Percentiles rank a stretch among this genome's conserved stretches.
Conservation (phyloP, 1,140 invertebrate genomes). For the Eriosoma lanigerum region DNA sequence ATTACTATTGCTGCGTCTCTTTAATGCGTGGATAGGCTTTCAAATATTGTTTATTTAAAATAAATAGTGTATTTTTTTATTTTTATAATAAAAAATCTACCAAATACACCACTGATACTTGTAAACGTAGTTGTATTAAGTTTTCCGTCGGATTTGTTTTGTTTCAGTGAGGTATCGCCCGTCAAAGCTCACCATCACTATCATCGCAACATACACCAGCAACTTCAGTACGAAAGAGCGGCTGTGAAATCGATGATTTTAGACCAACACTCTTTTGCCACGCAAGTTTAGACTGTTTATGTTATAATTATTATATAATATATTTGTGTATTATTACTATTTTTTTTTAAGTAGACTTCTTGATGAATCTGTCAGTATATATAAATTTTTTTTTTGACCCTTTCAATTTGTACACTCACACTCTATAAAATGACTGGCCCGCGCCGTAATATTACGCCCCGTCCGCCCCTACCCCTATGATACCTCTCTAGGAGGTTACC, state of each 20-base stretch:
- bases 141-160: not conserved
- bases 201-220: slow-evolving; percentile 46
- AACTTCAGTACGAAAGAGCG: slow-evolving; percentile 48
- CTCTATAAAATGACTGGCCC: too few species aligned
- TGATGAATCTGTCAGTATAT: slow-evolving; percentile 48
- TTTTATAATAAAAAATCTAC: too few species aligned
- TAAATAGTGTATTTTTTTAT: too few species aligned
- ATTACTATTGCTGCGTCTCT: too few species aligned
- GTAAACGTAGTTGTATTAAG: slow-evolving; percentile 1
- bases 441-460: too few species aligned
- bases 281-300: slow-evolving; percentile 50
- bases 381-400: slow-evolving; percentile 22
- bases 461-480: too few species aligned
- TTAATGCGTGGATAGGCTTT: too few species aligned
- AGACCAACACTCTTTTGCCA: slow-evolving; percentile 49
- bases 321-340: slow-evolving; percentile 2
- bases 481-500: too few species aligned
- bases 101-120: too few species aligned
- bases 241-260: slow-evolving; percentile 49
- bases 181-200: slow-evolving; percentile 46
- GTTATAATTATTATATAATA: slow-evolving; percentile 24
- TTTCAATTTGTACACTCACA: slow-evolving; percentile 31
- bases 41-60: too few species aligned
- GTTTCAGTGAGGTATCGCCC: slow-evolving; percentile 43
- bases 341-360: slow-evolving; percentile 51